Conservation (phyloP, 2,113 vertebrate genomes). For the Pteruthius melanotis region DNA sequence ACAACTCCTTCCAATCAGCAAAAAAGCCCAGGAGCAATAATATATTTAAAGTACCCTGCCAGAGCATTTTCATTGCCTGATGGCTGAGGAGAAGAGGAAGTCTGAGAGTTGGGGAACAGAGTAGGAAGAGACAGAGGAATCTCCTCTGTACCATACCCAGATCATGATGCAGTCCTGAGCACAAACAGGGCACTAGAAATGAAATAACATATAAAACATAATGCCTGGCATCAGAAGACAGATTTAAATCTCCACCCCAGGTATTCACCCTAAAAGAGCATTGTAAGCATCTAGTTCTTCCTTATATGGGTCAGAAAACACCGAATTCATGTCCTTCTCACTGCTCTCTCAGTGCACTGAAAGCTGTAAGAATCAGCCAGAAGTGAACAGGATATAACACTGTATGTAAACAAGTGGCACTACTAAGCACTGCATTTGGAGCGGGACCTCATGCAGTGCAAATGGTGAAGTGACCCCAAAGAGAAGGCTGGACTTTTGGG, state of each 20-base stretch:
- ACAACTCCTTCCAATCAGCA: background rate
- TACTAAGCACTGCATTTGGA: background rate
- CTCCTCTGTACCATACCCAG: background rate
- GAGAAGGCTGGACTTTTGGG: background rate
- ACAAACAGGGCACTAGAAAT: background rate
- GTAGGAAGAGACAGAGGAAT: background rate
- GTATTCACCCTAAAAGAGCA: background rate
- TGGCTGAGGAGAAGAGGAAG: background rate
- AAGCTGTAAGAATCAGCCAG: background rate
- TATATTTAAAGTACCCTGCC: background rate
- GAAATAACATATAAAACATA: background rate
- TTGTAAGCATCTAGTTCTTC: background rate
- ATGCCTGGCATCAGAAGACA: background rate
- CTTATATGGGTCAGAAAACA: background rate
- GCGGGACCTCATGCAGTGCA: background rate
- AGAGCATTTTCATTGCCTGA: background rate
- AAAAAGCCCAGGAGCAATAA: slow-evolving; percentile 3
- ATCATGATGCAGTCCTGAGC: background rate
- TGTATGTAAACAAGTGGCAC: background rate
- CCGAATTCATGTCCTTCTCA: background rate
- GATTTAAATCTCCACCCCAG: background rate
- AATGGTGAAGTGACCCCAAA: background rate
- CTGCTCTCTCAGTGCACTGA: background rate
- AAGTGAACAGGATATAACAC: background rate
- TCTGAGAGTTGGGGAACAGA: background rate